Conservation (phyloP, 2,888 invertebrate species). For the Drosophila fungiperda region DNA sequence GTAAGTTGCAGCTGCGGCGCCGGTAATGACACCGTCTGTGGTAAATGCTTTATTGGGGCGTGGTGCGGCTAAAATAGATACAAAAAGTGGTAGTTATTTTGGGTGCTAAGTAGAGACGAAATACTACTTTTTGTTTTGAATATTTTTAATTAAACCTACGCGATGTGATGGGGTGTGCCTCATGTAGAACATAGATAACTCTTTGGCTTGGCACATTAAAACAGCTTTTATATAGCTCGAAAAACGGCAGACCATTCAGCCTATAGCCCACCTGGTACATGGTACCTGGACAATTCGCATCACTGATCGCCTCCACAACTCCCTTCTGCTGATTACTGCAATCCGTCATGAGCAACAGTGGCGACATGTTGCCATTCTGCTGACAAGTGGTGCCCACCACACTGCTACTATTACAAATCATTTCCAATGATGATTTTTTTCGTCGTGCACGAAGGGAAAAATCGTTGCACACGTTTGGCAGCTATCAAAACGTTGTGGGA, state of each 20-base stretch:
- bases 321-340: conserved; percentile 23
- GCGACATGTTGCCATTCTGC: conserved; percentile 16
- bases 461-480: no score
- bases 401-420: conserved; percentile 32
- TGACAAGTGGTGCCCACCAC: conserved; percentile 26
- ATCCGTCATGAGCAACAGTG: conserved; percentile 11
- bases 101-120: no score
- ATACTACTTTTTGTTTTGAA: no score
- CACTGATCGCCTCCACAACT: conserved; percentile 1
- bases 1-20: conserved; percentile 36
- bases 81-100: no score
- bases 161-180: conserved; percentile 19
- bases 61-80: conserved; percentile 1
- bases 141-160: conserved; percentile 28
- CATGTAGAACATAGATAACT: conserved; percentile 43
- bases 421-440: no score
- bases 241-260: conserved; percentile 21
- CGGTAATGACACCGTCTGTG: conserved; percentile 40
- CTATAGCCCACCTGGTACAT: conserved; percentile 53
- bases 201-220: conserved; percentile 18
- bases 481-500: no score
- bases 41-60: conserved; percentile 34
- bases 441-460: no score
- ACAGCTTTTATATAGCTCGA: conserved; percentile 62
- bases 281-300: conserved; percentile 30